A percentile compares a stretch with the other conserved stretches of the same genome.
These are phyloP conservation scores for Anguilla marmorata DNA, from an alignment of 2,797 vertebrate species.

Conservation along the genomic window DNA sequence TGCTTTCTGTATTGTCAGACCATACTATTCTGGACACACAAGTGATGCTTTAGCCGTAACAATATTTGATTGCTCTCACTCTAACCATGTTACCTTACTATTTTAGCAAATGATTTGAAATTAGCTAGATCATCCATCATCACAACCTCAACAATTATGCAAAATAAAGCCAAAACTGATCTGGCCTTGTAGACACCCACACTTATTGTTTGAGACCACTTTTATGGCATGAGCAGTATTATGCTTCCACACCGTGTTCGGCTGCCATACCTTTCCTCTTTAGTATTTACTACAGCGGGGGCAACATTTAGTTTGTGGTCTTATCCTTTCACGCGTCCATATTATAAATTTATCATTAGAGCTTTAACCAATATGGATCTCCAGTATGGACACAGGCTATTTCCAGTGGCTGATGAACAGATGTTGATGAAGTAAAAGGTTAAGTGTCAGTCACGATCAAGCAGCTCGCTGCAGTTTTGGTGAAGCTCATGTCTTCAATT, in stretches of 20 bases:
- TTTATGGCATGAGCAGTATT: background rate
- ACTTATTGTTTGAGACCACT: background rate
- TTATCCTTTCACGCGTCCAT: background rate
- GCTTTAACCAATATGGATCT: too few species aligned
- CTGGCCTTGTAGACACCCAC: background rate
- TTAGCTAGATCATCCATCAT: background rate
- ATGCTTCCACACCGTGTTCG: background rate
- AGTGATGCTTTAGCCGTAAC: background rate
- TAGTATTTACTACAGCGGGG: background rate
- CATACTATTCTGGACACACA: background rate
- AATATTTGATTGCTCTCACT: background rate
- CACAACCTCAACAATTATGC: background rate
- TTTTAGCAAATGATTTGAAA: background rate
- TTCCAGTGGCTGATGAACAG: background rate
- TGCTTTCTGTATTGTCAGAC: background rate
- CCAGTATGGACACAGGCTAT: background rate
- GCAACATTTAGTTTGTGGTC: background rate
- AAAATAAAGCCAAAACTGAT: slow-evolving; percentile 4
- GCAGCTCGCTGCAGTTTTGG: too few species aligned
- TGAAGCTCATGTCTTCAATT: too few species aligned
- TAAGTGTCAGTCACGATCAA: too few species aligned
- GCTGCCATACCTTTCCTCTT: background rate
- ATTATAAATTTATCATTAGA: too few species aligned
- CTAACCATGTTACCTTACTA: background rate
- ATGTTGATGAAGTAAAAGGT: background rate